Base-by-base conservation (phyloP, 2,888 invertebrate species). In the Eristalis pertinax region DNA sequence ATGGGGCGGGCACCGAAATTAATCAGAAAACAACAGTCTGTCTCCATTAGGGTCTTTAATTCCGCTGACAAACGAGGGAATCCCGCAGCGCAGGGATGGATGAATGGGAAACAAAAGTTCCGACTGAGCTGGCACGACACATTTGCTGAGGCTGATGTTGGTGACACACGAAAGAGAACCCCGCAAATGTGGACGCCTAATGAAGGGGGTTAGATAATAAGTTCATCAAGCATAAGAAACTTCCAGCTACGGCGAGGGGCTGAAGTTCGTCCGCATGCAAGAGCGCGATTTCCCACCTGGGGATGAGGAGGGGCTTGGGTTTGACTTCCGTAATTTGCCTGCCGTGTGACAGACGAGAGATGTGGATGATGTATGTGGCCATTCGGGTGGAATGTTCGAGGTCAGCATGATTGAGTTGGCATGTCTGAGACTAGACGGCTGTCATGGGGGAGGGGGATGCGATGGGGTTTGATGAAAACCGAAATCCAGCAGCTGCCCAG, bases 11-110 rank as follows among this genome's bases (percentile, higher is more conserved):
- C 38, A 56, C 60, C 50, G 62, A 24, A 76, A 72, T 69, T 73
- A 77, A 64, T 82, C 63, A 62, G 43, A 65, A 85, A 76, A 69
- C 68, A 78, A 50, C 50, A 77, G 69, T 78, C 82, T 62, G 43
- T 65, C 77, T 82, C 68, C 64, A 85, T 85, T 81, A 85, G 58
- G n/a, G 58, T 73, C 64, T 86, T 86, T 65, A 64, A 62, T 50
- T 77, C 19, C 24, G 50, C 69, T 82, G 69, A 62, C 64, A 35
- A 68, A 72, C 41, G 80, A 64, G 62, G 32, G 50, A 60, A 50
- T 0, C 32, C 50, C 50, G 50, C 50, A 0, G 50, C 19, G 60
- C 13, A 15, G 73, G 72, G 73, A n/a, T 60, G 74, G 15, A 32
- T 13, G 62, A 50, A 38, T 35, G 13, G 11, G 50, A 38, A 32